A percentile compares a stretch with the other conserved stretches of the same genome.
Evolutionary conservation across 2,797 vertebrate genomes (phyloP).

Genomic region (Todus mexicanus): DNA sequence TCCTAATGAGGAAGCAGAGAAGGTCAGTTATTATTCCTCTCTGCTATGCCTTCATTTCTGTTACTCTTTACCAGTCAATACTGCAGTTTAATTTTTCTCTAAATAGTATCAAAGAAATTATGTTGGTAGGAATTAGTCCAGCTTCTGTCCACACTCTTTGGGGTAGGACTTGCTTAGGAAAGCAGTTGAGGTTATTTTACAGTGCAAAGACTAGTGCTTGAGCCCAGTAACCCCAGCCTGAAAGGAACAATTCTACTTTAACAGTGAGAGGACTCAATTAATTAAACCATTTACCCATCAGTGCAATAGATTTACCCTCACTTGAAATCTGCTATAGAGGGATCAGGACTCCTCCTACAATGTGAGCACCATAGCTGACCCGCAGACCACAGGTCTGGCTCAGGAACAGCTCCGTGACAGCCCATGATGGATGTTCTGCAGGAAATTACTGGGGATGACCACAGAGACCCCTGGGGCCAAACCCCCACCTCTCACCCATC

Average conservation of each 20-base stretch:
- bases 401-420: not conserved
- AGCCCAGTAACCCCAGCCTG: not conserved
- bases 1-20: not conserved
- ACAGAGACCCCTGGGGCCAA: not conserved
- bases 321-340: not conserved
- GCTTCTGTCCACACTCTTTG: not conserved
- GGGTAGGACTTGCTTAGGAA: not conserved
- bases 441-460: not conserved
- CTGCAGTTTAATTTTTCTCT: not conserved
- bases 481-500: not conserved
- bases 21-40: not conserved
- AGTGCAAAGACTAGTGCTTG: not conserved
- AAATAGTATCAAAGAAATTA: not conserved
- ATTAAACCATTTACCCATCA: slow-evolving; percentile 2
- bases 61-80: not conserved
- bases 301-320: not conserved
- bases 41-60: not conserved
- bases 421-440: not conserved
- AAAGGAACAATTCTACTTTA: not conserved
- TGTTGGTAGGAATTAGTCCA: not conserved
- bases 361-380: not conserved
- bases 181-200: not conserved
- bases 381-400: not conserved
- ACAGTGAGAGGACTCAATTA: not conserved
- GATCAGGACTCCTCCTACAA: not conserved